Base-by-base conservation (phyloP, 2,888 invertebrate species). In the Meghimatium bilineatum region DNA sequence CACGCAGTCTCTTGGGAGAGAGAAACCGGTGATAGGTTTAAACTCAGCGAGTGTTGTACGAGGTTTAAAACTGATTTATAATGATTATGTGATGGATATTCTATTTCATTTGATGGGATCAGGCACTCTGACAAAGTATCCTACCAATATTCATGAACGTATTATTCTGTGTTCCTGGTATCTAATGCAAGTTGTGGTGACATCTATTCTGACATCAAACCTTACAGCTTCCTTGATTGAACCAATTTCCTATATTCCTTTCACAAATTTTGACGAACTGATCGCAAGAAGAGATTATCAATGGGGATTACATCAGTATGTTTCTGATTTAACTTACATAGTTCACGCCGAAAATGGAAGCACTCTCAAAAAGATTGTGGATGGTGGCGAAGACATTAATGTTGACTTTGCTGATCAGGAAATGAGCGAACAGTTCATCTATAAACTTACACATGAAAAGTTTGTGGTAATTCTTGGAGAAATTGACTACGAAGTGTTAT, bases 211-310 rank as follows among this genome's bases (percentile, higher is more conserved):
- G 14, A 56, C 56, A 17, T 56, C 56, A 56, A 75, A 52, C 29
- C n/a, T 44, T 6, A 75, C 75, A 10, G 75, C 75, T 6, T 14
- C n/a, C 1, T 49, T 75, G 3, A 34, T 75, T 12, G 52, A 75
- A 5, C 75, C 38, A 72, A 32, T 12, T 29, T 8, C 32, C 32
- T n/a, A 49, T 1, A 56, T 38, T 10, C 75, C 75, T 6, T 32
- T 75, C 52, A 14, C 52, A n/a, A 52, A 12, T 8, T 75, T 52
- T 29, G 75, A 75, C 14, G 52, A 75, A 52, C 6, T 75, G 75
- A n/a, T 49, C 14, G 44, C 44, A 12, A 26, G 75, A 29, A 44
- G n/a, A n/a, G 52, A 75, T n/a, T 52, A 52, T 34, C 20, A 29
- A 34, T 75, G 75, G 75, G 71, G 71, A 34, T 32, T 67, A 3